phyloP scores from a whole-genome alignment of 2,113 vertebrate species.

The Megaleporinus macrocephalus region DNA sequence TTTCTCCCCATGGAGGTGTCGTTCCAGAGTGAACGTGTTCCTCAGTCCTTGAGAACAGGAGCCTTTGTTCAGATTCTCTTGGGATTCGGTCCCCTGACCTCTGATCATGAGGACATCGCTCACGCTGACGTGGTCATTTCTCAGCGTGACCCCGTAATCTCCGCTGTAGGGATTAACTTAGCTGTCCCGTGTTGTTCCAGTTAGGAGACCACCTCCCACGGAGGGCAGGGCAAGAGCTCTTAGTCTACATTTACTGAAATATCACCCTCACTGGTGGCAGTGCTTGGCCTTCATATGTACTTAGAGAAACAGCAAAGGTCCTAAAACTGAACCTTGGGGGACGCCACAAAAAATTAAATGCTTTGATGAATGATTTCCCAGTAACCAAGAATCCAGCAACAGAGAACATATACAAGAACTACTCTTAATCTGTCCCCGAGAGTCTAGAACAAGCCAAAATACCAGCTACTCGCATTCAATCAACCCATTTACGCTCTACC shows the following conservation, averaged over 20 bases:
- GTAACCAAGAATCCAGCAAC: too few relatives aligned
- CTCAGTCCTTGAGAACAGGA: background rate
- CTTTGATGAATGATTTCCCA: too few relatives aligned
- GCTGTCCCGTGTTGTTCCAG: background rate
- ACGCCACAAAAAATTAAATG: too few relatives aligned
- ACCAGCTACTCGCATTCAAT: too few relatives aligned
- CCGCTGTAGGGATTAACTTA: background rate
- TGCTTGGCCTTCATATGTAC: too few relatives aligned
- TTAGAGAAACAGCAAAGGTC: too few relatives aligned
- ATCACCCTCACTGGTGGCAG: too few relatives aligned
- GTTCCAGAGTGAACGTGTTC: background rate
- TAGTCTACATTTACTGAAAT: background rate
- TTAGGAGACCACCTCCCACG: background rate
- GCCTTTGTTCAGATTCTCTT: constrained; percentile 45
- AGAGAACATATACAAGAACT: too few relatives aligned
- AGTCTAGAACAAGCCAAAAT: too few relatives aligned
- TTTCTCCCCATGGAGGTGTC: background rate
- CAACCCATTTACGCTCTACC: too few relatives aligned
- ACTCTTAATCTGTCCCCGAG: too few relatives aligned
- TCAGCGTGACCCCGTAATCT: constrained; percentile 33
- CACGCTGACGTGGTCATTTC: constrained; percentile 38
- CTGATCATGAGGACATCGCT: constrained; percentile 37
- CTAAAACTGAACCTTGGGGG: too few relatives aligned
- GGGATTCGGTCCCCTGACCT: constrained; percentile 52
- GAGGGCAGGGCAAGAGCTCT: background rate